Conservation (phyloP, 2,113 vertebrate genomes). For the Anoplopoma fimbria region DNA sequence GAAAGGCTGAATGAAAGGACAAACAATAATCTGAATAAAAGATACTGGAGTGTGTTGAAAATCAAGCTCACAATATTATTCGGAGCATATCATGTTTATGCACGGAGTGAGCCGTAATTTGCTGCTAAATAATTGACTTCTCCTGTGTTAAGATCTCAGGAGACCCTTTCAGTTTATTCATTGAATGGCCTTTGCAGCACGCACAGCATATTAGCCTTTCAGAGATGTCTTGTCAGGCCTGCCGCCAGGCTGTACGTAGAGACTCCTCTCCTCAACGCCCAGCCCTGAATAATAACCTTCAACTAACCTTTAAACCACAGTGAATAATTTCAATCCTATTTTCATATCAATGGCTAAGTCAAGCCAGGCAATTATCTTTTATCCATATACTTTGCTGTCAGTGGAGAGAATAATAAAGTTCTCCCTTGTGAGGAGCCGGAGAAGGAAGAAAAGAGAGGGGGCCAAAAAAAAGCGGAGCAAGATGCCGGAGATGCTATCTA, state of each 20-base stretch:
- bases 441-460: slow-evolving; percentile 72
- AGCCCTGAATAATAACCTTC: slow-evolving; percentile 94
- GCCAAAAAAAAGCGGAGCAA: slow-evolving; percentile 74
- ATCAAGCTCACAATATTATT: slow-evolving; percentile 77
- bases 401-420: slow-evolving; percentile 93
- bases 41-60: slow-evolving; percentile 59
- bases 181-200: slow-evolving; percentile 83
- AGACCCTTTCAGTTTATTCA: slow-evolving; percentile 87
- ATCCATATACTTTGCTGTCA: slow-evolving; percentile 93
- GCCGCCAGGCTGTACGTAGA: slow-evolving; percentile 78
- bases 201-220: slow-evolving; percentile 90
- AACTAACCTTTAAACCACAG: slow-evolving; percentile 96
- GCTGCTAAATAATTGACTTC: slow-evolving; percentile 94
- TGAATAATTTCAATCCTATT: slow-evolving; percentile 95
- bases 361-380: slow-evolving; percentile 99
- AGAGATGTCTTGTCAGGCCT: slow-evolving; percentile 87
- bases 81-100: slow-evolving; percentile 76
- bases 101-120: slow-evolving; percentile 84
- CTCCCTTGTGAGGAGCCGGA: slow-evolving; percentile 86
- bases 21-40: slow-evolving; percentile 65
- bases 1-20: slow-evolving; percentile 59
- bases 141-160: slow-evolving; percentile 88
- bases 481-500: slow-evolving; percentile 88
- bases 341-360: slow-evolving; percentile 96
- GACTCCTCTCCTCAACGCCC: slow-evolving; percentile 74